Evolutionary conservation across 2,797 vertebrate species (phyloP).

Genomic region (Eupleurogrammus muticus): DNA sequence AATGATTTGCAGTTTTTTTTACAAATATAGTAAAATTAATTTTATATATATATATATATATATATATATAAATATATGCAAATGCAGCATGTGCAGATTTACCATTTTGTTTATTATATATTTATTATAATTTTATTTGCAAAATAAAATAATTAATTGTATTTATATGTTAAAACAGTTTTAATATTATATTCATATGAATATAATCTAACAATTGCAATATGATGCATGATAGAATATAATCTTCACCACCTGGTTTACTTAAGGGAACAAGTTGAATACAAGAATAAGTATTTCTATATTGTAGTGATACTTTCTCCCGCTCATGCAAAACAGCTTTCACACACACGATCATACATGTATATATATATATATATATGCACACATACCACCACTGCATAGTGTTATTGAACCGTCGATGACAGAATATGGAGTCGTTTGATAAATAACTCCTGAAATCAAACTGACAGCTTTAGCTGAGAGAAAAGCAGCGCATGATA

Average conservation of each 20-base stretch:
- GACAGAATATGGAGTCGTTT: no score
- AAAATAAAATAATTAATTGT: no score
- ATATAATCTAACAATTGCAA: no score
- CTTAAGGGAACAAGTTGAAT: neutral
- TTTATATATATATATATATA: neutral
- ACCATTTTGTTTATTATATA: neutral
- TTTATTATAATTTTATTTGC: neutral
- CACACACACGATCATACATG: no score
- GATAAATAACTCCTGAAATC: neutral
- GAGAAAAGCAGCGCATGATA: neutral
- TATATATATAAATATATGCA: neutral
- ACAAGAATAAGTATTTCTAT: neutral
- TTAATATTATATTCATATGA: no score
- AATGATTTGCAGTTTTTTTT: no score
- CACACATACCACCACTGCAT: neutral
- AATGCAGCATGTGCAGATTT: no score
- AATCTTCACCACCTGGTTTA: neutral
- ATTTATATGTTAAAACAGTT: no score
- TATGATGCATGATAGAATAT: no score
- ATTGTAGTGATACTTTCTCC: no score
- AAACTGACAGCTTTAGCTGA: neutral
- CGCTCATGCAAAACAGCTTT: no score
- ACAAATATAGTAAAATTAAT: no score
- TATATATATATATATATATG: neutral
- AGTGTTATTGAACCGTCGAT: neutral